These are phyloP conservation scores for Otus scops DNA, from an alignment of 2,797 vertebrate genomes.

Conservation along the genomic window DNA sequence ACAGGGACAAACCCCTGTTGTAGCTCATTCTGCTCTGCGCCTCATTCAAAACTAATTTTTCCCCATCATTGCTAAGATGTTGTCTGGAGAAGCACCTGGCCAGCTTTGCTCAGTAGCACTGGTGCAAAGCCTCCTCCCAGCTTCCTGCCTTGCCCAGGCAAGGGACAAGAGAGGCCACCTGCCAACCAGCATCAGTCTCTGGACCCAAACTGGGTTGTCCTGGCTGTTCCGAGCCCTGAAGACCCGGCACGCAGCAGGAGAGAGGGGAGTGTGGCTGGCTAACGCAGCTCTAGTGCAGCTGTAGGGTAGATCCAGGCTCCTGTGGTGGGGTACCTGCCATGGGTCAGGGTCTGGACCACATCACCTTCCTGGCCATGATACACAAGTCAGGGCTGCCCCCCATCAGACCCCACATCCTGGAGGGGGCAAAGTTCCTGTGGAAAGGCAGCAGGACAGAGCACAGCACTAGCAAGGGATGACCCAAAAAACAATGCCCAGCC, in stretches of 20 bases:
- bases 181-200: background rate
- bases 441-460: background rate
- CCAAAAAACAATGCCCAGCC: fast-evolving
- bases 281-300: background rate
- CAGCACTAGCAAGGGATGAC: background rate
- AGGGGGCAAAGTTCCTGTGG: fast-evolving
- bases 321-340: background rate
- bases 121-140: background rate
- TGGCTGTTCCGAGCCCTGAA: background rate
- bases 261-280: background rate
- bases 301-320: background rate
- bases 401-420: fast-evolving
- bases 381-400: background rate
- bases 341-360: background rate
- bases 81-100: background rate
- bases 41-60: background rate
- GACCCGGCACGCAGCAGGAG: fast-evolving
- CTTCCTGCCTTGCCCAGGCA: background rate
- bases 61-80: background rate
- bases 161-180: background rate
- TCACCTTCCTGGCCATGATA: background rate
- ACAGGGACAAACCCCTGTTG: background rate
- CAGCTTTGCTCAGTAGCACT: background rate
- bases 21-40: background rate
- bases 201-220: background rate